Base-by-base conservation (phyloP, 2,113 vertebrate species). In the Lycaon pictus region DNA sequence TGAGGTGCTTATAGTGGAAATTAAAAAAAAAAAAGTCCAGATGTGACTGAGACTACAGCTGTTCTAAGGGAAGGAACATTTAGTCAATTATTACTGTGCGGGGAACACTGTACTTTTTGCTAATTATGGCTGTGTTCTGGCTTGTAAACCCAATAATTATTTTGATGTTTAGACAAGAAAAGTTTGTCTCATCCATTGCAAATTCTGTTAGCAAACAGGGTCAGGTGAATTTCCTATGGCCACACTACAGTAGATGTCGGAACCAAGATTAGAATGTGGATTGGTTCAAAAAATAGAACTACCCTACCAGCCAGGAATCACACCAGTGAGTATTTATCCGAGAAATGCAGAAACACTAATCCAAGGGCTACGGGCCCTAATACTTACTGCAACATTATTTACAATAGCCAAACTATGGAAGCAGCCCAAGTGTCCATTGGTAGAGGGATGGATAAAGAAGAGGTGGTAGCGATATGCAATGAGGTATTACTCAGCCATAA, bases 131-230 rank as follows among this genome's bases (percentile, higher is more conserved):
- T 69, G 1, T 67, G 76, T 69, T 80, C 58, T 92, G 69, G 25
- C 35, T 83, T 87, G 4, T 65, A 97, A 92, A 76, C 19, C 20
- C 37, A 63, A 48, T n/a, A 87, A 84, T 69, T 74, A 96, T 35
- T 90, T 71, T 80, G 32, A 76, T 90, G 51, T 69, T 65, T 87
- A 88, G 79, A 94, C 35, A 71, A 80, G 48, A 81, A 67, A 96
- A 96, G 20, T 51, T 80, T 76, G 27, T 80, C 51, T 90, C 48
- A 60, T 89, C 20, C 29, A 65, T 92, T 87, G 12, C 43, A 76
- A 86, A 83, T 90, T 83, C 93, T 71, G 65, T 77, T 95, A 90
- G 35, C 35, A 85, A 93, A 82, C 86, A 69, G 86, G 3, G 35
- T 37, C 62, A 76, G 69, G 9, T 83, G 63, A 11, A 74, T 80